Evolutionary conservation across 1,140 invertebrate genomes (phyloP), one percentile per base, ranked within the genome.

Genomic region (Danaus melanippus): DNA sequence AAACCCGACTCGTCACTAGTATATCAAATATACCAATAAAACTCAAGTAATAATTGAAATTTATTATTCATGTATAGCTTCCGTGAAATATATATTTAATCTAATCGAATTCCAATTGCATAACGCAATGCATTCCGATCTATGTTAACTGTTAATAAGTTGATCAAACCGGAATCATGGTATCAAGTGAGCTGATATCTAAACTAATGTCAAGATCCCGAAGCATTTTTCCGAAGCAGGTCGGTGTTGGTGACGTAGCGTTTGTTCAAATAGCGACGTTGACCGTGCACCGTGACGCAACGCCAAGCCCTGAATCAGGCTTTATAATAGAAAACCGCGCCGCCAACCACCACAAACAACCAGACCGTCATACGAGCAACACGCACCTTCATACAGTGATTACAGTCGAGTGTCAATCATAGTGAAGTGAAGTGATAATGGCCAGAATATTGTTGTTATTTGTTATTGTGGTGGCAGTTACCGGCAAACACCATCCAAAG

Each of bases 281-380:
- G 57, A 12, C 43, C 42, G 50, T 40, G 57, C 50, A 45, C 45
- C 40, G 63, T 71, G 75, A 75, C 76, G 69, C 63, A 59, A 68
- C 58, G 46, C 49, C 42, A 47, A 50, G 46, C 52, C 62, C 58
- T 79, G 76, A 83, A 53, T 83, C 77, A 81, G 71, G 71, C 71
- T 76, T 81, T 84, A 84, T 80, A 81, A 79, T 74, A 73, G 66
- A 66, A 64, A 71, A 69, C 64, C 63, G 63, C 42, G 53, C 62
- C 68, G 50, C 49, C 45, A 51, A 53, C 69, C 60, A 70, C 54
- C 82, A 85, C 50, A 76, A 67, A 60, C 64, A 53, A 73, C 61
- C 70, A 66, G 69, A 70, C 54, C 72, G 74, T 42, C 70, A 51
- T 62, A 68, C 63, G 58, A 69, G 74, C 46, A 67, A 73, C 78